phyloP scores from a whole-genome alignment of 2,797 vertebrate genomes.

The Carapus acus region DNA sequence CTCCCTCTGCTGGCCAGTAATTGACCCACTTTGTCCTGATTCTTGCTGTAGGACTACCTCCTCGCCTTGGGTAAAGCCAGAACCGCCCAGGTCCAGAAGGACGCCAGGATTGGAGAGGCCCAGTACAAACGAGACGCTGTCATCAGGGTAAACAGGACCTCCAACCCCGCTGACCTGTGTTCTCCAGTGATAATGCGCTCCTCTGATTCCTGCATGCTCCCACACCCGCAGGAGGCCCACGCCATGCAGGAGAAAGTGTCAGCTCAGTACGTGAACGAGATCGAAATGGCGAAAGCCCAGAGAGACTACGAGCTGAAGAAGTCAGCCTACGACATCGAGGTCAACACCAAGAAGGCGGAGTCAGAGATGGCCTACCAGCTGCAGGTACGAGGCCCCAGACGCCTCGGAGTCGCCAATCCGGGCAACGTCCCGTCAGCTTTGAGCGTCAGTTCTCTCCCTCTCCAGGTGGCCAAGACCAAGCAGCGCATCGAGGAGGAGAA shows the following conservation, averaged over 20 bases:
- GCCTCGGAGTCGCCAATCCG: too few species aligned
- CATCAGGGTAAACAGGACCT: slow-evolving; percentile 73
- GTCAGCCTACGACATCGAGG: slow-evolving; percentile 82
- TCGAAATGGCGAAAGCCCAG: slow-evolving; percentile 91
- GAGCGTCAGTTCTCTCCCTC: background rate
- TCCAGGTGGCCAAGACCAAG: slow-evolving; percentile 91
- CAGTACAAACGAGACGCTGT: slow-evolving; percentile 89
- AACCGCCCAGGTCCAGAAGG: slow-evolving; percentile 90
- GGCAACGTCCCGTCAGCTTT: slow-evolving; percentile 1
- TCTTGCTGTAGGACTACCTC: slow-evolving; percentile 78
- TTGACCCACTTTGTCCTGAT: slow-evolving; percentile 7
- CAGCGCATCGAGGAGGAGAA: slow-evolving; percentile 91
- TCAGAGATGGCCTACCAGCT: slow-evolving; percentile 93
- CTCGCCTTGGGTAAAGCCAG: slow-evolving; percentile 88
- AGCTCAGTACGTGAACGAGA: slow-evolving; percentile 89
- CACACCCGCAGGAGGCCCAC: slow-evolving; percentile 76
- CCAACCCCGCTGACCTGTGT: background rate
- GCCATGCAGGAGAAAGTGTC: slow-evolving; percentile 90
- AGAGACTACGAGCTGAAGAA: slow-evolving; percentile 91
- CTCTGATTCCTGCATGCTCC: background rate
- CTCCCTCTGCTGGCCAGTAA: slow-evolving; percentile 1
- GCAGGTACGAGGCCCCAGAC: slow-evolving; percentile 70
- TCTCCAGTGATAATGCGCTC: background rate
- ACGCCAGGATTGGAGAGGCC: slow-evolving; percentile 91
- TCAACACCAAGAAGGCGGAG: slow-evolving; percentile 88